Conservation (phyloP, 2,113 vertebrate species). For the Tichodroma muraria region DNA sequence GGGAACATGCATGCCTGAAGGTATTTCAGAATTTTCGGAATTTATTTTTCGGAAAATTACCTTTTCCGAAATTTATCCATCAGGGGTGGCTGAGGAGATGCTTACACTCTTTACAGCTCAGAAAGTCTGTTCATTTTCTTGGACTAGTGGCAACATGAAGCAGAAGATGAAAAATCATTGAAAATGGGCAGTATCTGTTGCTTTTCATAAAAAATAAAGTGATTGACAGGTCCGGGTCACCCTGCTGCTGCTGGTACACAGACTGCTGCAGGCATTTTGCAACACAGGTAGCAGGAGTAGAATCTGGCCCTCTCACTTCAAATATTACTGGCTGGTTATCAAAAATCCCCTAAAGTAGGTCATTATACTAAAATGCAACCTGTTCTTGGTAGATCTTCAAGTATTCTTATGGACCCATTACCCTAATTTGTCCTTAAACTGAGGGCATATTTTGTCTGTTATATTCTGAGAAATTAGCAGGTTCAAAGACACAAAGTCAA, state of each 20-base stretch:
- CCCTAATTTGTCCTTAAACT: neutral
- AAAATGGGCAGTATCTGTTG: neutral
- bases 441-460: too few relatives aligned
- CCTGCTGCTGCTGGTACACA: neutral
- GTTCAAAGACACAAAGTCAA: neutral
- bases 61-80: neutral
- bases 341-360: neutral
- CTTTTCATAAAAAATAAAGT: neutral
- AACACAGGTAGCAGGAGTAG: neutral
- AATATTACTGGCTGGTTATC: neutral
- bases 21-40: too few relatives aligned
- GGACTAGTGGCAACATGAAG: neutral
- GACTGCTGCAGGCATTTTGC: too few relatives aligned
- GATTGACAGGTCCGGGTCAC: neutral
- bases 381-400: neutral
- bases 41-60: neutral
- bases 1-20: constrained; percentile 37
- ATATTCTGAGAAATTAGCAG: neutral
- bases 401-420: neutral
- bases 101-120: neutral
- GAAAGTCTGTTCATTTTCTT: neutral
- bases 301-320: neutral
- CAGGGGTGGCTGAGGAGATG: neutral
- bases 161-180: neutral
- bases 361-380: neutral